Evolutionary conservation across 2,113 vertebrate species (phyloP).

Genomic region (Aramus guarauna): DNA sequence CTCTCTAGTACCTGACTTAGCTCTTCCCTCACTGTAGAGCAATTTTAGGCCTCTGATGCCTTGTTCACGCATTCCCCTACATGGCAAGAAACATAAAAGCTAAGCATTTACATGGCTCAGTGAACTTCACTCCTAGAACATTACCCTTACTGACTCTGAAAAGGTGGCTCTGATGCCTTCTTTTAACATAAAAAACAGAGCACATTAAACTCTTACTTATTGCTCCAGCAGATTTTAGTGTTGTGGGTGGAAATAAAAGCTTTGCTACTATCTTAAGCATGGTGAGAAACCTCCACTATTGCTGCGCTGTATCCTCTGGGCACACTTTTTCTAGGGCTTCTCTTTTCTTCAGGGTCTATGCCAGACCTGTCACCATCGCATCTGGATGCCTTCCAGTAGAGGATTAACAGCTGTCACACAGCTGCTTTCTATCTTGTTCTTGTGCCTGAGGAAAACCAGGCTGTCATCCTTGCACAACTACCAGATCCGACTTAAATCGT

Average conservation of each 20-base stretch:
- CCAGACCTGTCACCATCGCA: background rate
- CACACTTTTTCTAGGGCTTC: background rate
- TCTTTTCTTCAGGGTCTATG: background rate
- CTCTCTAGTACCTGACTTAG: background rate
- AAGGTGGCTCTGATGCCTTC: background rate
- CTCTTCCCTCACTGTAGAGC: background rate
- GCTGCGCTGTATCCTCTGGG: background rate
- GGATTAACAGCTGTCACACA: background rate
- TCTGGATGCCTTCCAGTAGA: background rate
- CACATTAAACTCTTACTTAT: background rate
- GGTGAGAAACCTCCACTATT: background rate
- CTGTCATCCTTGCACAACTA: background rate
- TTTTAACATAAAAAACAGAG: background rate
- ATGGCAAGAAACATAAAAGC: conserved; percentile 11
- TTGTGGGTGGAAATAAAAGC: conserved; percentile 8
- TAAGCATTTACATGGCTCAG: background rate
- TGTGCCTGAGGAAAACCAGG: background rate
- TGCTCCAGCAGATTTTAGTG: background rate
- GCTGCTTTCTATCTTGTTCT: background rate
- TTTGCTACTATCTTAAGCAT: background rate
- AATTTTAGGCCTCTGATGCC: background rate
- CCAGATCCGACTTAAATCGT: background rate
- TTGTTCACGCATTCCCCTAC: background rate
- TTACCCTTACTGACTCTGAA: conserved; percentile 31
- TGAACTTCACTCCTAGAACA: conserved; percentile 18